Conservation (phyloP, 2,113 vertebrate species). For the Strix uralensis region DNA sequence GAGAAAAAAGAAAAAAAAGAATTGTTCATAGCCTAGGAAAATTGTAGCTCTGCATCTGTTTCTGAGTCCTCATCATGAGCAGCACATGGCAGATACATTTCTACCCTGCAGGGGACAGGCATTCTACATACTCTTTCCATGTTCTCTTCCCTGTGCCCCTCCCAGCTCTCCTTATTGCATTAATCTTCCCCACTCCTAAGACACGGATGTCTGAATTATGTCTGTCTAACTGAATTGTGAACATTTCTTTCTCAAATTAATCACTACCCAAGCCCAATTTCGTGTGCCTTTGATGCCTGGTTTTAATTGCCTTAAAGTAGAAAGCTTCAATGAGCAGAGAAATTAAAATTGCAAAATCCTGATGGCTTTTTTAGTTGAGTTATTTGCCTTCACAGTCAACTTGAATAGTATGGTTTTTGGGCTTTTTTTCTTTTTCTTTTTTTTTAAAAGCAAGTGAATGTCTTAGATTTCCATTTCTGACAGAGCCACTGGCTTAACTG, state of each 20-base stretch:
- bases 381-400: not conserved
- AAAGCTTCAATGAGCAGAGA: slow-evolving; percentile 65
- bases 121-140: not conserved
- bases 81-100: not conserved
- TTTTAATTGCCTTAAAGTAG: slow-evolving; percentile 66
- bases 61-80: not conserved
- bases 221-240: not conserved
- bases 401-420: not conserved
- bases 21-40: not conserved
- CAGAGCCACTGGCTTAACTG: not conserved
- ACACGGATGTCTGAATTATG: not conserved
- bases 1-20: not conserved
- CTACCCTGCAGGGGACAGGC: not conserved
- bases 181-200: not conserved
- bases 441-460: not conserved
- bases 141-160: not conserved
- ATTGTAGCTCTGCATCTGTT: not conserved
- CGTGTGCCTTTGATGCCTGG: slow-evolving; percentile 40
- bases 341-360: slow-evolving; percentile 60
- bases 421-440: not conserved
- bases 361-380: not conserved
- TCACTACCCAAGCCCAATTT: slow-evolving; percentile 21
- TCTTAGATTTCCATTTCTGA: not conserved
- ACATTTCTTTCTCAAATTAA: slow-evolving; percentile 25
- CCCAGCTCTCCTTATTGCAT: not conserved